Base-by-base conservation (phyloP, 2,797 vertebrate species). In the Tangara arthus region DNA sequence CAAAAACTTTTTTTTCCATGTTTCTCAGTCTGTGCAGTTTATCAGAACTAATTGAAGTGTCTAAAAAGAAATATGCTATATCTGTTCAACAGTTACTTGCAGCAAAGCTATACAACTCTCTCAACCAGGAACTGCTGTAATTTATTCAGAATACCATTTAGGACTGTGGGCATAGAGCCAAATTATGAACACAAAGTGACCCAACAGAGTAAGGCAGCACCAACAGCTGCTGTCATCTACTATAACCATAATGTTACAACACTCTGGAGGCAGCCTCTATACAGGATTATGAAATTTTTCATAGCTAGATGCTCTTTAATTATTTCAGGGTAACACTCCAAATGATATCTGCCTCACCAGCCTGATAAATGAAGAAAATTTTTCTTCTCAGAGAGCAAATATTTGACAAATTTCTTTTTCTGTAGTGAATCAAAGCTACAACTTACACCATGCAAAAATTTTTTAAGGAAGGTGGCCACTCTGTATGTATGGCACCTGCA, bases 201-300 rank as follows among this genome's bases (percentile, higher is more conserved):
- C 28, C 75, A 76, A 28, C 17, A 68, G 81, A 84, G 41, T 59
- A 76, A 89, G 46, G 79, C 50, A 93, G 65, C 35, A 87, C n/a
- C 65, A 87, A 65, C 34, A 93, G 56, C 76, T 96, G 83, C 79
- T 83, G 82, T 6, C 6, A 65, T 68, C 70, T 96, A 35, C 59
- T 95, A 44, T 59, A 87, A 82, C 49, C 49, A 68, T 47, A 34
- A 30, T 1, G 6, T 60, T 92, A 90, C 70, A 82, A 82, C 63
- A 88, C 52, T 26, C 69, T 66, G 30, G 83, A 91, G 64, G 65
- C 37, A 66, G 39, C 23, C 55, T 75, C 35, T 60, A 52, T 52
- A 35, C 41, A 81, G 10, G 68, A 92, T 47, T 91, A 94, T 91
- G n/a, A 68, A 86, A 42, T 86, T 91, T 86, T 94, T 95, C 22